Percentiles rank a stretch among this genome's conserved stretches.
Evolutionary conservation across 2,113 vertebrate genomes (phyloP).

Genomic region (Trematocara nigrifrons): DNA sequence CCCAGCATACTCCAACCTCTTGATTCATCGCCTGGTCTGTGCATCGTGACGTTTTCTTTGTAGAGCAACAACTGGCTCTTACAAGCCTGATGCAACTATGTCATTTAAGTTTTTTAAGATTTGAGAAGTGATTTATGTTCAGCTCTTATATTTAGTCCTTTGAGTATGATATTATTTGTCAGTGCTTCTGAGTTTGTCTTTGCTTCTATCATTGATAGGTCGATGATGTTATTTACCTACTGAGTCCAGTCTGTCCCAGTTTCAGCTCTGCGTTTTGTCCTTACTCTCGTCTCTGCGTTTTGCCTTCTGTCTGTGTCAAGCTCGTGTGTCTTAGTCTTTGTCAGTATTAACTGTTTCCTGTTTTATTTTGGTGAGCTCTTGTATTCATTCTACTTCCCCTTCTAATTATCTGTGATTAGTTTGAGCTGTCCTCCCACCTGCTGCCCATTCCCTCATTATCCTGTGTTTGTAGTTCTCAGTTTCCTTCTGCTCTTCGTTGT

Average conservation of each 20-base stretch:
- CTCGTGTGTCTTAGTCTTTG: not conserved
- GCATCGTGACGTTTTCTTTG: accelerated
- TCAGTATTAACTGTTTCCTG: not conserved
- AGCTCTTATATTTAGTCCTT: not conserved
- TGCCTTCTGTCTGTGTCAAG: not conserved
- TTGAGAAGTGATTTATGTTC: not conserved
- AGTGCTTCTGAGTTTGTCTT: not conserved
- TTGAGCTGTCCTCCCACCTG: not conserved
- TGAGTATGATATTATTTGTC: not conserved
- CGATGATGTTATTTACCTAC: not conserved
- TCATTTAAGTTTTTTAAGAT: not conserved
- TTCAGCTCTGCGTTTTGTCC: not conserved
- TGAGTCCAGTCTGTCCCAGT: not conserved
- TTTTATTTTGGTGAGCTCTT: not conserved
- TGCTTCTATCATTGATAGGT: not conserved
- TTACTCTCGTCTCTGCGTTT: not conserved
- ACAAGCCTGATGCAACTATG: not conserved
- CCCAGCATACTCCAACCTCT: not conserved
- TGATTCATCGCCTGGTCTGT: not conserved
- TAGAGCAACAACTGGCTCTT: not conserved
- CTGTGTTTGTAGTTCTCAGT: not conserved
- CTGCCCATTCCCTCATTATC: not conserved
- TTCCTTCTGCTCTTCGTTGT: not conserved
- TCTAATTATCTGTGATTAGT: not conserved
- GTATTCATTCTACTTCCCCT: not conserved